phyloP scores from a whole-genome alignment of 2,888 invertebrate species.

The Cistogaster globosa region DNA sequence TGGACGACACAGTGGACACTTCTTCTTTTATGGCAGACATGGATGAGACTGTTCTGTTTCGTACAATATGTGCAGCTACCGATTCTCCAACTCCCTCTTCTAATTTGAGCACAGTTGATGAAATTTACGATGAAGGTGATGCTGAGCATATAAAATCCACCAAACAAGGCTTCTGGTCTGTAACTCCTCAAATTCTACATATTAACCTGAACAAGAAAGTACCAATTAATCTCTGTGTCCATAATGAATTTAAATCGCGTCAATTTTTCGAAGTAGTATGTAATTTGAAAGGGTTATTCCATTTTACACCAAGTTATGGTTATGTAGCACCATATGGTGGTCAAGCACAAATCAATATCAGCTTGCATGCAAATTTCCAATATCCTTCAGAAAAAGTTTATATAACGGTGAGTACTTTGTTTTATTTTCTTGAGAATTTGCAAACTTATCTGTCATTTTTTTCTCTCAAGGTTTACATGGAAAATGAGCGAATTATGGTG shows the following conservation, averaged over 20 bases:
- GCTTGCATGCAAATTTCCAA: conserved; percentile 71
- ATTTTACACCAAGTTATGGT: conserved; percentile 77
- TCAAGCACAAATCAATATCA: conserved; percentile 72
- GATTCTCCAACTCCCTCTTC: conserved; percentile 76
- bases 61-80: conserved; percentile 78
- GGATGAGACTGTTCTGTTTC: conserved; percentile 81
- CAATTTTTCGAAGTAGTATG: conserved; percentile 79
- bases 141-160: conserved; percentile 37
- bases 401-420: conserved; percentile 74
- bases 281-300: conserved; percentile 76
- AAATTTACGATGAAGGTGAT: conserved; percentile 73
- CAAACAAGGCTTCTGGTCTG: conserved; percentile 76
- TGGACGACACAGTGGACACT: conserved; percentile 79
- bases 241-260: conserved; percentile 76
- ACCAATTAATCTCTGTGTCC: conserved; percentile 72
- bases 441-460: not conserved
- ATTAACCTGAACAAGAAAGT: conserved; percentile 72
- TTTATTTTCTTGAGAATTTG: not conserved
- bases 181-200: conserved; percentile 76
- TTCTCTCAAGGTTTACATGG: conserved; percentile 76
- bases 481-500: conserved; percentile 80
- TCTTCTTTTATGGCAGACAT: conserved; percentile 78
- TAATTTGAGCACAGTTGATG: conserved; percentile 77
- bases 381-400: conserved; percentile 71
- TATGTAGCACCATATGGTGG: conserved; percentile 78